Evolutionary conservation across 2,888 invertebrate genomes (phyloP).

Genomic region (Apodemia zela): DNA sequence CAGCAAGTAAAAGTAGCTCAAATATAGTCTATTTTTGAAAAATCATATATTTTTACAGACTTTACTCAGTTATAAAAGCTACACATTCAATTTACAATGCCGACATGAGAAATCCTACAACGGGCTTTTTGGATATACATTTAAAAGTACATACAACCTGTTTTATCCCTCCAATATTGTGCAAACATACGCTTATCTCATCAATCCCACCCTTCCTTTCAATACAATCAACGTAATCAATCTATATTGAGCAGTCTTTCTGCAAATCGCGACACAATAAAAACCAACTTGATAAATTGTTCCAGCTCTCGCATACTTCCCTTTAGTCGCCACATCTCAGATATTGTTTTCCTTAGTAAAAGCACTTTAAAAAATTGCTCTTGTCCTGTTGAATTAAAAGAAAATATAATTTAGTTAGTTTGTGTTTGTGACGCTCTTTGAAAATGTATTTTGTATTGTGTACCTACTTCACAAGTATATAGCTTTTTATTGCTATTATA

Average conservation of each 20-base stretch:
- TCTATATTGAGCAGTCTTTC: constrained; percentile 21
- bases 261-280: constrained; percentile 15
- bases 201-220: constrained; percentile 5
- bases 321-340: constrained; percentile 18
- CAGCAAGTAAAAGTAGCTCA: no score
- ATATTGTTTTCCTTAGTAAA: constrained; percentile 27
- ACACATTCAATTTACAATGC: no score
- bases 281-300: constrained; percentile 25
- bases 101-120: no score
- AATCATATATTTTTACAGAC: no score
- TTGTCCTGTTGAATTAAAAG: constrained; percentile 25
- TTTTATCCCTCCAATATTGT: constrained; percentile 2
- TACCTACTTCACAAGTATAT: constrained; percentile 3
- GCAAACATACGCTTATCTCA: constrained; percentile 5
- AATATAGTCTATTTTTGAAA: no score
- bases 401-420: constrained; percentile 26
- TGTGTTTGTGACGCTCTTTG: constrained; percentile 9
- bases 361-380: constrained; percentile 28
- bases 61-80: no score
- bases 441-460: constrained; percentile 9
- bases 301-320: constrained; percentile 17
- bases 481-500: neutral
- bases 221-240: constrained; percentile 9
- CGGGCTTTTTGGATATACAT: neutral
- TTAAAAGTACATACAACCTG: neutral